Evolutionary conservation across 64 coral and sea anemone species (phyloP), one percentile per base, ranked within the genome.

Genomic region (Pocillopora verrucosa): DNA sequence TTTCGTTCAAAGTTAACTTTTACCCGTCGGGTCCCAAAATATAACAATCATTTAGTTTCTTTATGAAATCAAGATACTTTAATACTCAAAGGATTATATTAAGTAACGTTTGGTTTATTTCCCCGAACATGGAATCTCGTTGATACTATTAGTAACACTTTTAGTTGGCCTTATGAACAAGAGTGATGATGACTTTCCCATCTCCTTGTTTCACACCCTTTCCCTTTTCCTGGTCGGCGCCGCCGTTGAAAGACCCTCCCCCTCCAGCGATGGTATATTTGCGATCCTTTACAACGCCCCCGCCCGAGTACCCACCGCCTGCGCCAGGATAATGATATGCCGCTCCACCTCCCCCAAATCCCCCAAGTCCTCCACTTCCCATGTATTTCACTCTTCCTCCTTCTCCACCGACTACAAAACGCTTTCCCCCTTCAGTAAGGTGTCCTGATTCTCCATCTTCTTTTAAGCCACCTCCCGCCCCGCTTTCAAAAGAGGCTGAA

Each of bases 321-420:
- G 83, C 93, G 13, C 93, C 93, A 59, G 88, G 74, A 16, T 65
- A 82, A 9, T 9, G 1, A 58, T 35, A 88, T 35, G 79, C 93
- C 9, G 56, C 82, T 9, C 93, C 93, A 24, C 93, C 93, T 58
- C 93, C 88, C 13, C 93, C 93, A 83, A 91, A 94, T 60, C 93
- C 93, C 6, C 93, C 93, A 56, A 82, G 30, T 37, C 19, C 65
- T 5, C 58, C 75, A 73, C 11, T 61, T 51, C 41, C 41, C 3
- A 9, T 5, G 11, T 41, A 80, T 2, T 73, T 56, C n/a, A 51
- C 0, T 51, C 41, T 51, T 51, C 93, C 93, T 12, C 93, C 93
- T 37, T 65, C 83, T 14, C 89, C 93, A 0, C 93, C 93, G n/a
- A 88, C 81, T 25, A 17, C 37, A 88, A 87, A 94, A 58, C 88